Evolutionary conservation across 2,113 vertebrate species (phyloP).

Genomic region (Atrichornis clamosus): DNA sequence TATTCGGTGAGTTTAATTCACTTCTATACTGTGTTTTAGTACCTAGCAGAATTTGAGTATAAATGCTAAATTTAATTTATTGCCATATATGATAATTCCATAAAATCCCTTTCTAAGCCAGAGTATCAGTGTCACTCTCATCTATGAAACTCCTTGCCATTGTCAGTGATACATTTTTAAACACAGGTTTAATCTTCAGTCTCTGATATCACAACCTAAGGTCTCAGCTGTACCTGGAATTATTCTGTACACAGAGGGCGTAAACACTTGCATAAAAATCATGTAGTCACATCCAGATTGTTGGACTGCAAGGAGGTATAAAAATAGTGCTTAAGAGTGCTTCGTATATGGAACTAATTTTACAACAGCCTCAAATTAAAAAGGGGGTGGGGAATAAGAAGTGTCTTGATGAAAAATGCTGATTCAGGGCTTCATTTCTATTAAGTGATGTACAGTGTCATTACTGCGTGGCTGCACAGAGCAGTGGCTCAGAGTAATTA

Average conservation of each 20-base stretch:
- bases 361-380: slow-evolving; percentile 37
- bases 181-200: background rate
- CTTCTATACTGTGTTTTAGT: slow-evolving; percentile 13
- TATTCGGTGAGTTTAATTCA: slow-evolving; percentile 27
- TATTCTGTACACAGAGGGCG: background rate
- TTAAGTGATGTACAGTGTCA: slow-evolving; percentile 63
- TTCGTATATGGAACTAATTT: slow-evolving; percentile 17
- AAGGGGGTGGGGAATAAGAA: slow-evolving; percentile 2
- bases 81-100: background rate
- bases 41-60: background rate
- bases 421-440: slow-evolving; percentile 67
- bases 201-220: background rate
- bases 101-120: background rate
- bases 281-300: background rate
- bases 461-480: slow-evolving; percentile 62
- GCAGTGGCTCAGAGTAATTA: slow-evolving; percentile 71
- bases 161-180: background rate
- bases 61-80: background rate
- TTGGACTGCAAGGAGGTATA: slow-evolving; percentile 22
- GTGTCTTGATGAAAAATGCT: slow-evolving; percentile 47
- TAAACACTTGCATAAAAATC: slow-evolving; percentile 38
- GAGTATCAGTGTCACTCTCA: background rate
- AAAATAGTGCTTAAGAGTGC: slow-evolving; percentile 44
- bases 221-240: background rate
- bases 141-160: background rate